Conservation (phyloP, 2,797 vertebrate genomes). For the Xenopus petersii region DNA sequence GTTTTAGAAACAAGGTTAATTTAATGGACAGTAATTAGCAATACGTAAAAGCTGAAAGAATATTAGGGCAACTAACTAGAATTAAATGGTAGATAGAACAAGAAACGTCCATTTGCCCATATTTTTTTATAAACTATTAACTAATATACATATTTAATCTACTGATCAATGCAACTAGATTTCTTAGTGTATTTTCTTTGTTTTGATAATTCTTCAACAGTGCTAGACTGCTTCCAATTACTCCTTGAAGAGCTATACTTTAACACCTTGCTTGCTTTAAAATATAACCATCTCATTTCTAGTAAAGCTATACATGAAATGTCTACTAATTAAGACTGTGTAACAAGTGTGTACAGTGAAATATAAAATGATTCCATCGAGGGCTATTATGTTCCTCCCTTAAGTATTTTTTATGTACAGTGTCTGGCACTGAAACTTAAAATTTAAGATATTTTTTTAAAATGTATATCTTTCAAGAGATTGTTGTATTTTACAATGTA, state of each 20-base stretch:
- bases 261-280: neutral
- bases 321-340: slow-evolving; percentile 31
- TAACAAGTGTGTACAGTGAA: slow-evolving; percentile 27
- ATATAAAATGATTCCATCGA: slow-evolving; percentile 27
- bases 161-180: too few species aligned
- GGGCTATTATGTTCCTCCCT: slow-evolving; percentile 24
- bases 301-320: neutral
- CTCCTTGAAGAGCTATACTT: neutral
- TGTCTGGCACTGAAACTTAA: slow-evolving; percentile 25
- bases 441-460: slow-evolving; percentile 28
- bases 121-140: too few species aligned
- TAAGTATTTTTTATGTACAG: slow-evolving; percentile 28
- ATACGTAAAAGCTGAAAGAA: too few species aligned
- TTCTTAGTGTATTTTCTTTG: too few species aligned
- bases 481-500: slow-evolving; percentile 39
- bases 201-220: too few species aligned
- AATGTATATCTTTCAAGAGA: slow-evolving; percentile 29
- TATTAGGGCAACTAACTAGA: too few species aligned
- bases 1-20: too few species aligned
- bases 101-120: too few species aligned
- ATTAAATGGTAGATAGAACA: too few species aligned
- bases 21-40: too few species aligned
- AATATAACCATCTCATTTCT: slow-evolving; percentile 7
- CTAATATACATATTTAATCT: too few species aligned
- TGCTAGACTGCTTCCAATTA: too few species aligned